A percentile compares a stretch with the other conserved stretches of the same genome.
These are phyloP conservation scores for Masticophis lateralis DNA, from an alignment of 2,797 vertebrate species.

Conservation along the genomic window DNA sequence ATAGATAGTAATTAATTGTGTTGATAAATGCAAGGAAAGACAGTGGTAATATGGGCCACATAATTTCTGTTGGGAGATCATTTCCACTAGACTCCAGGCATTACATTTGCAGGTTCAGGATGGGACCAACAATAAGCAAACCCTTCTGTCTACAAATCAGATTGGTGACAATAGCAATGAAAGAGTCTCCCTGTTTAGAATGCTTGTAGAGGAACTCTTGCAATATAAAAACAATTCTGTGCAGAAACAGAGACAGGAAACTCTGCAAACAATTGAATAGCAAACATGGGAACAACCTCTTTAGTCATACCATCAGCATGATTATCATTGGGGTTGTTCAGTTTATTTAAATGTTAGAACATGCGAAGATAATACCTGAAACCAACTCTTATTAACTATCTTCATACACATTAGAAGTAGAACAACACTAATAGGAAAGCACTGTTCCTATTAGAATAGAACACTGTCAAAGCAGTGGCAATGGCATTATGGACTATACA, in stretches of 20 bases:
- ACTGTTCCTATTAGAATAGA: not conserved
- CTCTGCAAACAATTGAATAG: not conserved
- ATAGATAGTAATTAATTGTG: not conserved
- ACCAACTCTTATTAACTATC: not conserved
- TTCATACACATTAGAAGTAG: not conserved
- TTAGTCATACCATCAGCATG: not conserved
- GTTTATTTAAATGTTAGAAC: not conserved
- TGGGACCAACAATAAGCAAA: not conserved
- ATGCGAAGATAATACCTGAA: not conserved
- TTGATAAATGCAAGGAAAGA: not conserved
- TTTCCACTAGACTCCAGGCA: not conserved
- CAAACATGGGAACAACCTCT: not conserved
- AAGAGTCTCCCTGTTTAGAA: not conserved
- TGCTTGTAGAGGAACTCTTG: not conserved
- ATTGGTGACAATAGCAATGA: not conserved
- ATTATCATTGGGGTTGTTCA: not conserved
- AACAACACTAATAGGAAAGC: not conserved
- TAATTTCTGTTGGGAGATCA: not conserved
- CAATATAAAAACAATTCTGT: not conserved
- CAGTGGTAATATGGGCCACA: not conserved
- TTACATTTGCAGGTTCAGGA: not conserved
- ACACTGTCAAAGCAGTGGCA: not conserved
- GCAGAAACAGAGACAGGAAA: not conserved
- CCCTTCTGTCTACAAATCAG: not conserved
- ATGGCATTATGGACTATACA: not conserved